A percentile compares a stretch with the other conserved stretches of the same genome.
These are phyloP conservation scores for Poecilus cupreus DNA, from an alignment of 2,888 invertebrate species.

Conservation along the genomic window DNA sequence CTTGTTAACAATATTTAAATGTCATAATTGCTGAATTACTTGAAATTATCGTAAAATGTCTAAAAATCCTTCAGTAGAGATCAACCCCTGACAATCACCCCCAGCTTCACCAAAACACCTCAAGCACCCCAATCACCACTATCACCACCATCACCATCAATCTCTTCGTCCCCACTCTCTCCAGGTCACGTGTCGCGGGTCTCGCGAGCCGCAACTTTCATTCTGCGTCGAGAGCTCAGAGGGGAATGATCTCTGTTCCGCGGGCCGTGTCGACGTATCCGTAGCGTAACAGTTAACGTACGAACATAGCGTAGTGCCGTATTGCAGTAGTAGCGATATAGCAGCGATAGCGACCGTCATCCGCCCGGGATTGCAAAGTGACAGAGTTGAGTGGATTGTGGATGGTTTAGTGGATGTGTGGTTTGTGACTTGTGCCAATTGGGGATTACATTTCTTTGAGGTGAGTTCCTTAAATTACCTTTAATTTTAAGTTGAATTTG, in stretches of 20 bases:
- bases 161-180: slow-evolving; percentile 16
- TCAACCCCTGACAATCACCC: too few relatives aligned
- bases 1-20: too few relatives aligned
- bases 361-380: too few relatives aligned
- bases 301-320: background rate
- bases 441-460: background rate
- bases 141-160: background rate
- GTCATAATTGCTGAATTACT: too few relatives aligned
- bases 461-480: background rate
- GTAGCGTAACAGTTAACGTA: background rate
- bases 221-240: slow-evolving; percentile 50
- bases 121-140: too few relatives aligned
- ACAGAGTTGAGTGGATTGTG: background rate
- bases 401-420: background rate
- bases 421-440: background rate
- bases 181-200: slow-evolving; percentile 34
- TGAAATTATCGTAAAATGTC: too few relatives aligned
- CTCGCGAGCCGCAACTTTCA: slow-evolving; percentile 40
- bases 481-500: too few relatives aligned
- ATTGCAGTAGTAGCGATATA: background rate
- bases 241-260: slow-evolving; percentile 41
- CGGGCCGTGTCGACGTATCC: background rate
- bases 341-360: too few relatives aligned
- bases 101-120: too few relatives aligned
- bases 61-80: too few relatives aligned